Evolutionary conservation across 2,797 vertebrate genomes (phyloP), one percentile per base, ranked within the genome.

Genomic region (Alca torda): DNA sequence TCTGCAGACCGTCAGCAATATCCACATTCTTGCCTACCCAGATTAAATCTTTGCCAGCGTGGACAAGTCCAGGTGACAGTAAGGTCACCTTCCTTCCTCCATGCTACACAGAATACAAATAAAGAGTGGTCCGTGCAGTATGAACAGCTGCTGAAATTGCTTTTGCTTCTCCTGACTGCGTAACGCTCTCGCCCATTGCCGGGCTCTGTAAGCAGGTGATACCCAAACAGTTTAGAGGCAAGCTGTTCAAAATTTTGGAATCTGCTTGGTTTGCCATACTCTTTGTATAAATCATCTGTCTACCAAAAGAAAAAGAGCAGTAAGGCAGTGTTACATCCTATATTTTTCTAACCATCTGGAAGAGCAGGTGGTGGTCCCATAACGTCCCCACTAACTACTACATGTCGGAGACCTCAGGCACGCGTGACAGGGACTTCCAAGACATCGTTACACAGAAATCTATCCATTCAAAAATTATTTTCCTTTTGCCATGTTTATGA

Each of bases 181-280:
- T 72, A 70, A 82, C 11, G 24, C 16, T 45, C 92, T 84, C 41
- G 37, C 46, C 50, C 95, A 28, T 31, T 7, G 51, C 51, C 45
- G 73, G 75, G 54, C 31, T 96, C 74, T 59, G 50, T 8, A 19
- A 77, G 61, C 61, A 63, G 72, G 51, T 65, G 77, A 95, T 25
- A 84, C 63, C 50, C 68, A 0, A 69, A 25, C 63, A 63, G 48
- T 51, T 93, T 50, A 57, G n/a, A 85, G 67, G 33, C 35, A 92
- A 70, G 41, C 78, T 90, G 79, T 77, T 94, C 69, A 63, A 41
- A 84, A 93, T 67, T 63, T 67, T 33, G 91, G 90, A 79, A 84
- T 14, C 60, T 88, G 46, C 85, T 61, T 83, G 67, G 50, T 30
- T 70, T 76, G 74, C 57, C 51, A 10, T 21, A 48, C 37, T 60